Evolutionary conservation across 2,888 invertebrate species (phyloP), one percentile per base, ranked within the genome.

Genomic region (Labia minor): DNA sequence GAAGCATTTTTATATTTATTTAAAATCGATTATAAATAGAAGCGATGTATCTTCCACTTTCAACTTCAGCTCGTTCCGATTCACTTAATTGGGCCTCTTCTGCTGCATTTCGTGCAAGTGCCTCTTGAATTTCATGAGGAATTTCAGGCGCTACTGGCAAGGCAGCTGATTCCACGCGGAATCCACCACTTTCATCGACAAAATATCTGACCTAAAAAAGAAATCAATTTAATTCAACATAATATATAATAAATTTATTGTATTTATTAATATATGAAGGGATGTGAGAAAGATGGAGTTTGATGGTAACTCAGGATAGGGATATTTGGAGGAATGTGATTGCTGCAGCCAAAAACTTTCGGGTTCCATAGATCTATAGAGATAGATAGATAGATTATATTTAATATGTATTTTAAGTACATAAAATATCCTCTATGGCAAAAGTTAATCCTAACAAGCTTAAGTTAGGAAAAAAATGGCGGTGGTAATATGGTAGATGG

Each of bases 81-180:
- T 67, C 67, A 37, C 61, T 63, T 4, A 70, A 68, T 20, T 37
- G 63, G 14, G 70, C 67, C 61, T 70, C 70, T 21, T 70, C 70
- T 16, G 66, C 70, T 21, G 70, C 70, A 62, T 70, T 70, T 62
- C 67, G 66, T 21, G 70, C 70, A 14, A 70, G 67, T 1, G 70
- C 69, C 62, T 66, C 67, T 19, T 66, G 67, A 37, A 70, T 70
- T 8, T 61, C 69, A n/a, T 65, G 67, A 19, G 70, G 70, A 11
- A 69, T 65, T 6, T 67, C 67, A 37, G 69, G 70, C 2, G 67
- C 67, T 16, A 65, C 66, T 1, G 70, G 70, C 14, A 70, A 66
- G 20, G 65, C 65, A 18, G 64, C 62, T 1, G 70, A 69, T 14
- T 69, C 61, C 3, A 69, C 67, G 3, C 64, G 33, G 69, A 70